Evolutionary conservation across 2,888 invertebrate genomes (phyloP).

Genomic region (Stomorhina lunata): DNA sequence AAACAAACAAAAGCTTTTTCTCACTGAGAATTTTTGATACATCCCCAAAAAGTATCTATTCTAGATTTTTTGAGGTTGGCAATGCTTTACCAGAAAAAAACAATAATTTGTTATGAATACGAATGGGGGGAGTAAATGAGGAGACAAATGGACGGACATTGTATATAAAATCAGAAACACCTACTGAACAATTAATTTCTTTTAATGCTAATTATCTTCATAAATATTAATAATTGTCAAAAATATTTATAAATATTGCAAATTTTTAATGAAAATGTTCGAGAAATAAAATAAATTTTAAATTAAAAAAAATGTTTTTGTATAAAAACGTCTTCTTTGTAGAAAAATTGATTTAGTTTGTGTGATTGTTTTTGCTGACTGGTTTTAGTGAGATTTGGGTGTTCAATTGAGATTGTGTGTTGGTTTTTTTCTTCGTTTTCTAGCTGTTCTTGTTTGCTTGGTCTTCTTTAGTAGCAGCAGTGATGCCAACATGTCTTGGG

Average conservation of each 20-base stretch:
- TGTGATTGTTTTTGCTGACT: too few relatives aligned
- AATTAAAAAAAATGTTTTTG: too few relatives aligned
- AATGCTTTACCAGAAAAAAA: conserved; percentile 2
- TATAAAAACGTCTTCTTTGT: too few relatives aligned
- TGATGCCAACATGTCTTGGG: too few relatives aligned
- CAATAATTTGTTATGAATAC: conserved; percentile 16
- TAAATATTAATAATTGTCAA: not conserved
- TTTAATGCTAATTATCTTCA: not conserved
- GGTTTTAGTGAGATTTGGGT: too few relatives aligned
- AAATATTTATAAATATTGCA: not conserved
- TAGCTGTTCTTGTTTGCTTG: too few relatives aligned
- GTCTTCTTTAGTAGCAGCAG: too few relatives aligned
- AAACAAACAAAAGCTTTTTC: conserved; percentile 27
- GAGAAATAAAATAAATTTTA: too few relatives aligned
- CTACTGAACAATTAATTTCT: not conserved
- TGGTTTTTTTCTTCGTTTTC: too few relatives aligned
- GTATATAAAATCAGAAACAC: not conserved
- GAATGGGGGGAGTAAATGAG: not conserved
- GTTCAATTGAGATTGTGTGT: too few relatives aligned
- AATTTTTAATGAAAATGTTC: too few relatives aligned
- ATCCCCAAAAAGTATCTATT: not conserved
- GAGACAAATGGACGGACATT: not conserved
- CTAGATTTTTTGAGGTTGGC: not conserved
- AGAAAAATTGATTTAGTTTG: too few relatives aligned
- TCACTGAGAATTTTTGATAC: not conserved